A percentile compares a stretch with the other conserved stretches of the same genome.
Conservation (phyloP, 2,888 invertebrate genomes). For the Trichogramma dendrolimi region DNA sequence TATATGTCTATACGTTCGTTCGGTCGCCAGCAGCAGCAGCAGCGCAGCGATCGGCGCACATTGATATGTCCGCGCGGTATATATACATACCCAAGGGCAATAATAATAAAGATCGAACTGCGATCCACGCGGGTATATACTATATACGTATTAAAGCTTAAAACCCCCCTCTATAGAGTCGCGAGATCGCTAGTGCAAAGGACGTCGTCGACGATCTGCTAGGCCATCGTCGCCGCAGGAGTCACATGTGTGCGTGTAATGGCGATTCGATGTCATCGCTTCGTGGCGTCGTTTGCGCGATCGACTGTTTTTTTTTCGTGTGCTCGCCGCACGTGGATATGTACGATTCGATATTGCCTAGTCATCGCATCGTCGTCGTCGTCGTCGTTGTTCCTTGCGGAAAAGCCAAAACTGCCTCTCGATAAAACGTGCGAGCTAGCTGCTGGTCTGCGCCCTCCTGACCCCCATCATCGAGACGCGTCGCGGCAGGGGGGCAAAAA, state of each 20-base stretch:
- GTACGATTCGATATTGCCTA: neutral
- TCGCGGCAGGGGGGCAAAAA: too few species aligned
- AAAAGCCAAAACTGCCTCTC: too few species aligned
- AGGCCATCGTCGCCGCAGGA: too few species aligned
- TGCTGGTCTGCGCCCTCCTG: too few species aligned
- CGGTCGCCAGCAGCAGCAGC: neutral
- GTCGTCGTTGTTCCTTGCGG: neutral
- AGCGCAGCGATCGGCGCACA: too few species aligned
- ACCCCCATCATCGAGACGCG: too few species aligned
- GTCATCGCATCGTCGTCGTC: neutral
- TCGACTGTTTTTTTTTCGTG: neutral
- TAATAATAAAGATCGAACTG: constrained; percentile 25
- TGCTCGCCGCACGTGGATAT: neutral
- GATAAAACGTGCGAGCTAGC: too few species aligned
- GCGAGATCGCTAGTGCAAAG: too few species aligned
- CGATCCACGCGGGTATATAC: constrained; percentile 2
- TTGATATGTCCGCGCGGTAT: too few species aligned
- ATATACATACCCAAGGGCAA: neutral
- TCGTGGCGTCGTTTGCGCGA: neutral
- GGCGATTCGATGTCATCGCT: constrained; percentile 8
- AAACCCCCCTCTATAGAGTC: too few species aligned
- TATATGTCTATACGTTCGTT: constrained; percentile 24
- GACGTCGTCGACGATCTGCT: too few species aligned
- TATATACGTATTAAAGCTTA: neutral
- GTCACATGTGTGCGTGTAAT: neutral